These are phyloP conservation scores for Penaeus japonicus DNA, from an alignment of 1,140 invertebrate genomes.

Conservation along the genomic window DNA sequence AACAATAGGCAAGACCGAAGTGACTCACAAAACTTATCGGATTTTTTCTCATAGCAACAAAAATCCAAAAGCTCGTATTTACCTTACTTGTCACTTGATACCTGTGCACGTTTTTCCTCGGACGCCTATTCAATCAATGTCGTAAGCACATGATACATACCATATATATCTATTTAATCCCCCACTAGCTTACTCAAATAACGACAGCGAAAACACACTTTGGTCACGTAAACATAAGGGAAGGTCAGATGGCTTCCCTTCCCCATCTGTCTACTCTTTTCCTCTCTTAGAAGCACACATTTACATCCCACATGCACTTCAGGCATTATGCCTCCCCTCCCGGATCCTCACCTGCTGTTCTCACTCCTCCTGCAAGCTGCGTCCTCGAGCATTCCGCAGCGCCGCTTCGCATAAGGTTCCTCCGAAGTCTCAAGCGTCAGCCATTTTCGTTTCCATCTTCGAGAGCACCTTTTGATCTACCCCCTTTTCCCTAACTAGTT, in stretches of 20 bases:
- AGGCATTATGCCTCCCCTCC: too few species aligned
- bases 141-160: too few species aligned
- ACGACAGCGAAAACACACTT: too few species aligned
- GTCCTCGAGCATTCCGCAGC: conserved; percentile 50
- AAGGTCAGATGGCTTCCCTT: not conserved
- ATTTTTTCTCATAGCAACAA: not conserved
- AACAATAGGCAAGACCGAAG: not conserved
- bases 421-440: conserved; percentile 30
- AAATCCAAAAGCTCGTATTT: not conserved
- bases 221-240: too few species aligned
- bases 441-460: conserved; percentile 41
- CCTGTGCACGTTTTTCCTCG: too few species aligned
- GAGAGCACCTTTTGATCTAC: conserved; percentile 19
- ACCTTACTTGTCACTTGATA: not conserved
- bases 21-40: not conserved
- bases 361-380: conserved; percentile 51
- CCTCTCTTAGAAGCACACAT: not conserved
- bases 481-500: conserved; percentile 35
- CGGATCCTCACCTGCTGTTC: conserved; percentile 38
- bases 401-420: not conserved
- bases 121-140: too few species aligned
- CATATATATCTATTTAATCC: too few species aligned
- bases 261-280: not conserved
- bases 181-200: too few species aligned
- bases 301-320: not conserved